Evolutionary conservation across 2,797 vertebrate genomes (phyloP).

Genomic region (Cyclura pinguis): DNA sequence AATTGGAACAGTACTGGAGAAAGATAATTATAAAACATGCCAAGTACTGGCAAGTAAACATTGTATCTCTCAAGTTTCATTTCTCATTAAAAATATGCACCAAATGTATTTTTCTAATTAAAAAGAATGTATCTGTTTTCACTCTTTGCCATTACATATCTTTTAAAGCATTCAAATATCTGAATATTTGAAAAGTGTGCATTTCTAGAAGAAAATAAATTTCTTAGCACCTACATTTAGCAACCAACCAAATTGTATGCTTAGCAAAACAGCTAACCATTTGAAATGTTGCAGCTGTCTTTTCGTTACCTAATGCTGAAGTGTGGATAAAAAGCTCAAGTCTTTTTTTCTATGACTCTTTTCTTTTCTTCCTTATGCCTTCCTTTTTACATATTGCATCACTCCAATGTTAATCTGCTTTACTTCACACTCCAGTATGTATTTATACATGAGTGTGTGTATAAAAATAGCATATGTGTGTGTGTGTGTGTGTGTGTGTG

Average conservation of each 20-base stretch:
- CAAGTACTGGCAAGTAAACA: conserved; percentile 17
- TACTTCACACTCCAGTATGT: conserved; percentile 38
- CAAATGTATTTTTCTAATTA: neutral
- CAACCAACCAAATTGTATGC: neutral
- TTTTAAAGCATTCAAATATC: neutral
- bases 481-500: no score
- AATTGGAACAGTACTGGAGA: conserved; percentile 39
- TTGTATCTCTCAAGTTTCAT: neutral
- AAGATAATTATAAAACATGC: neutral
- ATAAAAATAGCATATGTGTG: no score
- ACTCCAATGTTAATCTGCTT: neutral
- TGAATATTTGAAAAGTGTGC: neutral
- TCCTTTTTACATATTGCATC: neutral
- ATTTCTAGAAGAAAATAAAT: neutral
- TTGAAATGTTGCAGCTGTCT: neutral
- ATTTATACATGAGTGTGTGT: neutral
- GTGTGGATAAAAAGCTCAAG: neutral
- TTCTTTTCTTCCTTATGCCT: neutral
- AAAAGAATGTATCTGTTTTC: neutral
- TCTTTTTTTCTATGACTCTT: neutral
- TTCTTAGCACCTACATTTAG: neutral
- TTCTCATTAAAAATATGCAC: neutral
- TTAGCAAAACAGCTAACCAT: neutral
- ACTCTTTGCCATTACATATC: neutral
- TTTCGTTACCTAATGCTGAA: neutral